These are phyloP conservation scores for Pseudorhombus dupliciocellatus DNA, from an alignment of 2,113 vertebrate species.

Conservation along the genomic window DNA sequence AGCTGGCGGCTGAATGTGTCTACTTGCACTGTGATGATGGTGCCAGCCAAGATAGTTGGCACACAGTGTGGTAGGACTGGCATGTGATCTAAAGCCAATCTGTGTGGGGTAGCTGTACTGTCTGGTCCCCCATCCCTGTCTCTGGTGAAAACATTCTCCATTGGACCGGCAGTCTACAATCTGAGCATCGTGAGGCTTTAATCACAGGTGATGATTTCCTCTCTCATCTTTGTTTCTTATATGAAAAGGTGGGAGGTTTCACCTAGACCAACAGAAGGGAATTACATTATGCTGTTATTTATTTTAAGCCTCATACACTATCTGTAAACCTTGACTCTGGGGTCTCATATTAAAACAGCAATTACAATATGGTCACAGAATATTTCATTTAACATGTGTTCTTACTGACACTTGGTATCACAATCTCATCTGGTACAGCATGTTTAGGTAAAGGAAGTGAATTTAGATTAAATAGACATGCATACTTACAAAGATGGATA, in stretches of 20 bases:
- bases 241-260: background rate
- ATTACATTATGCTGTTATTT: background rate
- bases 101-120: slow-evolving; percentile 59
- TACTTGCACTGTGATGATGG: slow-evolving; percentile 78
- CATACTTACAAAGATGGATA: too few relatives aligned
- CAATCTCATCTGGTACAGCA: too few relatives aligned
- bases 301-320: background rate
- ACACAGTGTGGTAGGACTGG: slow-evolving; percentile 65
- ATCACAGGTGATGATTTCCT: background rate
- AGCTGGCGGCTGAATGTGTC: slow-evolving; percentile 87
- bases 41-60: slow-evolving; percentile 82
- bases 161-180: slow-evolving; percentile 24
- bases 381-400: too few relatives aligned
- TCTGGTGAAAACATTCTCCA: slow-evolving; percentile 18
- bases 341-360: too few relatives aligned
- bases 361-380: too few relatives aligned
- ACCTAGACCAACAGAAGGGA: background rate
- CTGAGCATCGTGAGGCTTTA: background rate
- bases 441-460: too few relatives aligned
- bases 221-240: background rate
- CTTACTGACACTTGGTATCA: too few relatives aligned
- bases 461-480: too few relatives aligned
- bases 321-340: too few relatives aligned
- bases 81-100: slow-evolving; percentile 77
- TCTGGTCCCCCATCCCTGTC: slow-evolving; percentile 15